These are phyloP conservation scores for Poecilia wingei DNA, from an alignment of 2,797 vertebrate genomes.

Conservation along the genomic window DNA sequence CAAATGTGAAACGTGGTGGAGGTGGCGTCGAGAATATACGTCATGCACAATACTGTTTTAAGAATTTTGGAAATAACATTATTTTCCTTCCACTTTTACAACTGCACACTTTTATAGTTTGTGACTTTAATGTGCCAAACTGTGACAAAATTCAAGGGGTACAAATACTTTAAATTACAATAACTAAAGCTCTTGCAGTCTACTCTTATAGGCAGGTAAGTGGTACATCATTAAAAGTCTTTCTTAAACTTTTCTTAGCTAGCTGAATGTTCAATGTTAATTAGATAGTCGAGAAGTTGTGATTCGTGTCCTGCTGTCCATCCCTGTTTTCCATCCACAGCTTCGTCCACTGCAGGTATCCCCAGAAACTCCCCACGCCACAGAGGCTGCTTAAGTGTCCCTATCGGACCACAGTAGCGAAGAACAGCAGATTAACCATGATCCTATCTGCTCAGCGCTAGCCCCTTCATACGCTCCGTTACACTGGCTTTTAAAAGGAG, in stretches of 20 bases:
- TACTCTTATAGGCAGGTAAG: not conserved
- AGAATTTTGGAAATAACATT: not conserved
- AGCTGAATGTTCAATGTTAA: not conserved
- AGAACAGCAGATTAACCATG: slow-evolving; percentile 93
- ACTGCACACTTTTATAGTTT: not conserved
- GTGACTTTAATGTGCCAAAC: not conserved
- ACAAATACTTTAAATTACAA: not conserved
- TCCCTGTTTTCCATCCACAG: slow-evolving; percentile 17
- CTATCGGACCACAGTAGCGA: slow-evolving; percentile 84
- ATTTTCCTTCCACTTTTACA: not conserved
- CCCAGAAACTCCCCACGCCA: slow-evolving; percentile 66
- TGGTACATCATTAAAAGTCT: not conserved
- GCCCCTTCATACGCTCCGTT: slow-evolving; percentile 82
- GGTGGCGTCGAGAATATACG: not conserved
- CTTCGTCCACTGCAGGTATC: slow-evolving; percentile 57
- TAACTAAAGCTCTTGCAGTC: not conserved
- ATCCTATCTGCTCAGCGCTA: slow-evolving; percentile 89
- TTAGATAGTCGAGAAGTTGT: not conserved
- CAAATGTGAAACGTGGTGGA: not conserved
- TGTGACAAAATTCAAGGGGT: not conserved
- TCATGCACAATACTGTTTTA: not conserved
- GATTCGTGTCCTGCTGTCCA: not conserved
- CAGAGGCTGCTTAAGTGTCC: slow-evolving; percentile 88
- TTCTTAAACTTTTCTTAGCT: not conserved
- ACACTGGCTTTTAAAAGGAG: slow-evolving; percentile 88